Evolutionary conservation across 2,888 invertebrate species (phyloP), one percentile per base, ranked within the genome.

Genomic region (Baronia brevicornis): DNA sequence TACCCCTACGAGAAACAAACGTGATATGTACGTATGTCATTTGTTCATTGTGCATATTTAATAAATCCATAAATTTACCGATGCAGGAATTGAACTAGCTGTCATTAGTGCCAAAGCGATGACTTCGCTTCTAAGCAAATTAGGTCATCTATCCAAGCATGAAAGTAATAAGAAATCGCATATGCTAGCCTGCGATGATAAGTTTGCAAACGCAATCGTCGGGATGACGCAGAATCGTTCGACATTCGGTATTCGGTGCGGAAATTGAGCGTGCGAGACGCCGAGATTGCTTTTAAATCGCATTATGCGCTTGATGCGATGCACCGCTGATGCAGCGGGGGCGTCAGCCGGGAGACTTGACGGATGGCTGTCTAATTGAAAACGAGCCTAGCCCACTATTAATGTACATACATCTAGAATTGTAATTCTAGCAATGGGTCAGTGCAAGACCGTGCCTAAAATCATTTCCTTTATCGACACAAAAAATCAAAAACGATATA

Each of bases 271-370:
- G 66, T 54, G 59, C 60, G 53, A 48, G 52, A 47, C 53, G 52
- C 31, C 55, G 70, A 73, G 73, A 80, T 80, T 77, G 79, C 68
- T 73, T 77, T 77, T 75, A 77, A 78, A 80, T 78, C 67, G 56
- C 54, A 60, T 79, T 78, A 73, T 49, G 56, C 61, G 67, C 62
- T 47, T 39, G 45, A 42, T 54, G 54, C 54, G 51, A 42, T 40
- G 36, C 28, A n/a, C n/a, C 37, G 41, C 30, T 44, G 54, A 43
- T 43, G 38, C 39, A 39, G 36, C 24, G 36, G 18, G 30, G 19
- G 20, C 29, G 24, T 17, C 31, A 22, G 5, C 21, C 18, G 21
- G 14, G 10, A 37, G 19, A 20, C 17, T 26, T 34, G 27, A 42
- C 32, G 38, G 32, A 5, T 19, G 34, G 19, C 30, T 23, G 34